phyloP scores from a whole-genome alignment of 2,113 vertebrate species.

The Colius striatus region DNA sequence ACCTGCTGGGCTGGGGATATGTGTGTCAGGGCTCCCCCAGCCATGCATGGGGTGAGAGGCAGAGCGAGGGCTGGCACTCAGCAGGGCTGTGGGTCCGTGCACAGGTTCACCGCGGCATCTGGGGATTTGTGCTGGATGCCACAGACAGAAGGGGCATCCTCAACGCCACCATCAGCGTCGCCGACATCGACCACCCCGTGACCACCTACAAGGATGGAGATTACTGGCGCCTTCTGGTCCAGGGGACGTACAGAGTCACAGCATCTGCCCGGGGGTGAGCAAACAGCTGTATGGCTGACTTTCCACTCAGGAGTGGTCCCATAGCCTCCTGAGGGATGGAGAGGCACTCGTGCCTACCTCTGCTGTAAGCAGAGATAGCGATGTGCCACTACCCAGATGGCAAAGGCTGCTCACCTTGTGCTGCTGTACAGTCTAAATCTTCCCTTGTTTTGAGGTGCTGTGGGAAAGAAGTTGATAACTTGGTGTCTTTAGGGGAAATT shows the following conservation, averaged over 20 bases:
- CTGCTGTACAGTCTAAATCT: not conserved
- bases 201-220: slow-evolving; percentile 89
- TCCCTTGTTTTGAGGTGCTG: not conserved
- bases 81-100: not conserved
- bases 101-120: slow-evolving; percentile 89
- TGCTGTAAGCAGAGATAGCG: not conserved
- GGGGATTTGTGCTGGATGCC: slow-evolving; percentile 90
- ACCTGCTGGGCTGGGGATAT: not conserved
- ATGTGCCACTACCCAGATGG: not conserved
- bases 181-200: slow-evolving; percentile 84
- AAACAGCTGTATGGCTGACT: not conserved
- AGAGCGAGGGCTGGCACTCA: not conserved
- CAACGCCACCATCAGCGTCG: slow-evolving; percentile 91
- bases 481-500: not conserved
- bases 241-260: slow-evolving; percentile 86
- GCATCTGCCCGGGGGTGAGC: slow-evolving; percentile 90
- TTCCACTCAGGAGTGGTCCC: not conserved
- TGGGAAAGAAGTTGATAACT: not conserved
- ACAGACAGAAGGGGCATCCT: slow-evolving; percentile 85
- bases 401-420: not conserved
- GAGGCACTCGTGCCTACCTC: not conserved
- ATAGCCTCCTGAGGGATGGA: not conserved
- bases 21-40: not conserved
- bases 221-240: slow-evolving; percentile 94
- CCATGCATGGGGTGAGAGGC: not conserved